These are phyloP conservation scores for Periophthalmus magnuspinnatus DNA, from an alignment of 2,797 vertebrate genomes.

Conservation along the genomic window DNA sequence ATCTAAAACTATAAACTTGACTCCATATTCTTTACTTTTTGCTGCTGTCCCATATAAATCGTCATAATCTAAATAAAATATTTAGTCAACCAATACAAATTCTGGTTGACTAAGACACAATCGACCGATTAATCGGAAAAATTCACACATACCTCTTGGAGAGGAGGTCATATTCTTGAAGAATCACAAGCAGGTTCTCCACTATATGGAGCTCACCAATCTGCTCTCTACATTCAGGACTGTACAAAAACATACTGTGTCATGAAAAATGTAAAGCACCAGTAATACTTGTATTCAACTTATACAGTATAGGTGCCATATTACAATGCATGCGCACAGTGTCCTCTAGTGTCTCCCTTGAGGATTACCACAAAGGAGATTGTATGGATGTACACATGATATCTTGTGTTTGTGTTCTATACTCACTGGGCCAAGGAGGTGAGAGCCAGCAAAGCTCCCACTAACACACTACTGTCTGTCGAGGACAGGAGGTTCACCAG, in stretches of 20 bases:
- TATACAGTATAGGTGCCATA: too few relatives aligned
- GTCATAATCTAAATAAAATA: too few relatives aligned
- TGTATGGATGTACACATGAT: too few relatives aligned
- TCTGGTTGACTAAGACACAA: too few relatives aligned
- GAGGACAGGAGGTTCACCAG: constrained; percentile 84
- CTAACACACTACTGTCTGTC: constrained; percentile 81
- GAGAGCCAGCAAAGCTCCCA: constrained; percentile 85
- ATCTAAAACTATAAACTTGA: too few relatives aligned
- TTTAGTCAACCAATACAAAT: too few relatives aligned
- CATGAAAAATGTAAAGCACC: not conserved
- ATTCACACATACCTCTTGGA: constrained; percentile 82
- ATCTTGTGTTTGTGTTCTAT: constrained; percentile 3
- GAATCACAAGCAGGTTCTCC: constrained; percentile 85
- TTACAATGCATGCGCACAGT: not conserved
- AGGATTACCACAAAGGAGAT: too few relatives aligned
- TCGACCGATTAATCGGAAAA: too few relatives aligned
- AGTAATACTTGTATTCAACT: too few relatives aligned
- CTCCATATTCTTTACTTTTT: too few relatives aligned
- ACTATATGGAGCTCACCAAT: constrained; percentile 83
- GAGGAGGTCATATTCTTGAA: constrained; percentile 87
- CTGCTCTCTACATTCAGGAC: constrained; percentile 81
- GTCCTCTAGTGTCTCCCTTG: not conserved
- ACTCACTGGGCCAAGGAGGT: constrained; percentile 83
- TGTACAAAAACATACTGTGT: constrained; percentile 43
- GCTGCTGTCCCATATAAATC: too few relatives aligned